These are phyloP conservation scores for Eurystomus glaucurus DNA, from an alignment of 2,797 vertebrate genomes.

Conservation along the genomic window DNA sequence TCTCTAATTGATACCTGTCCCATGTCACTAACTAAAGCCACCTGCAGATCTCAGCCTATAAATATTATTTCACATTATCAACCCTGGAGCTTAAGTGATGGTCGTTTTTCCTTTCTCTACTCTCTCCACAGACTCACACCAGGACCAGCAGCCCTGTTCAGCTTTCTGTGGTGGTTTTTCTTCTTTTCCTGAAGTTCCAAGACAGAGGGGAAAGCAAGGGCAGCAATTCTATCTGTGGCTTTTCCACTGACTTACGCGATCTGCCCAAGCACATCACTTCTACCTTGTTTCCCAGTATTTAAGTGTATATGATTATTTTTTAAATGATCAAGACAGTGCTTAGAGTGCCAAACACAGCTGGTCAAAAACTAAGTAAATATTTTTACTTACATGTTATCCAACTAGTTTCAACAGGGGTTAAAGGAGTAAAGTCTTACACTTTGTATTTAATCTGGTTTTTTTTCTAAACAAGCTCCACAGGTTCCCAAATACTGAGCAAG, in stretches of 20 bases:
- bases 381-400: not conserved
- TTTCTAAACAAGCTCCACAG: accelerated
- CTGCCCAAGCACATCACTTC: not conserved
- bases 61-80: not conserved
- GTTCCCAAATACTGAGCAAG: not conserved
- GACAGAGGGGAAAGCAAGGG: not conserved
- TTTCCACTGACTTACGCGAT: not conserved
- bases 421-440: not conserved
- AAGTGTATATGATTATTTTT: not conserved
- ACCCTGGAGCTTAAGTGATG: not conserved
- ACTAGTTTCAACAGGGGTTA: not conserved
- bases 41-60: not conserved
- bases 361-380: not conserved
- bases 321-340: not conserved
- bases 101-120: not conserved
- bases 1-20: conserved; percentile 34
- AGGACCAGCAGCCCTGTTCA: not conserved
- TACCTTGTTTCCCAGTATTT: not conserved
- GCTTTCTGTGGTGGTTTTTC: not conserved
- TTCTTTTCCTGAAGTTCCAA: not conserved
- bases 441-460: not conserved
- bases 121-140: not conserved
- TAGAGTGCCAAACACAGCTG: not conserved
- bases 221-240: not conserved
- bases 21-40: not conserved